Conservation (phyloP, 2,113 vertebrate species). For the Coptodon rendalli region DNA sequence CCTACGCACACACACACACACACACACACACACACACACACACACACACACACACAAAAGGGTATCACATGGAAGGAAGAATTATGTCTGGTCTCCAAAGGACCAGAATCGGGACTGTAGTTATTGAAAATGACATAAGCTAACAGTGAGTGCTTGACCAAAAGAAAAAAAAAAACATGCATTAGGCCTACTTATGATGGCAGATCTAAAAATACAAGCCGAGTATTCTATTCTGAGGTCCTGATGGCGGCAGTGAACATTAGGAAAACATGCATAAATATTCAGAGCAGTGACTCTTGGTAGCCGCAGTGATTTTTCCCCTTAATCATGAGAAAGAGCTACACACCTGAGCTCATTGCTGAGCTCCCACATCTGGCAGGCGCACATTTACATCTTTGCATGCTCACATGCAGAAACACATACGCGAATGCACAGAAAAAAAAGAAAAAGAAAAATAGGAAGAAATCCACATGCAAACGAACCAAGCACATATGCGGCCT, state of each 20-base stretch:
- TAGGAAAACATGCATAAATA: constrained; percentile 36
- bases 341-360: constrained; percentile 47
- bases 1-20: neutral
- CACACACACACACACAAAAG: neutral
- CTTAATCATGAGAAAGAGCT: constrained; percentile 20
- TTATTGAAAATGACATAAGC: constrained; percentile 9
- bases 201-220: constrained; percentile 52
- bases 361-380: constrained; percentile 17
- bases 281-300: constrained; percentile 2
- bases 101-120: neutral
- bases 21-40: neutral
- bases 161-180: neutral
- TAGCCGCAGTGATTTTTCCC: constrained; percentile 7
- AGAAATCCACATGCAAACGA: constrained; percentile 8
- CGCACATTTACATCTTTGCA: neutral
- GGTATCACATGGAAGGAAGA: neutral
- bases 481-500: constrained; percentile 3
- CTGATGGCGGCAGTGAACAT: constrained; percentile 1
- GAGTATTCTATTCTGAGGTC: constrained; percentile 38
- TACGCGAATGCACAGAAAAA: constrained; percentile 2
- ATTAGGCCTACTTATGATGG: constrained; percentile 26
- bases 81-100: neutral
- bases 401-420: neutral
- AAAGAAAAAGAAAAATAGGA: neutral
- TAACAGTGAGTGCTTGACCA: constrained; percentile 23